A percentile compares a stretch with the other conserved stretches of the same genome.
Conservation (phyloP, 2,797 vertebrate genomes). For the Pangasius krempfi region DNA sequence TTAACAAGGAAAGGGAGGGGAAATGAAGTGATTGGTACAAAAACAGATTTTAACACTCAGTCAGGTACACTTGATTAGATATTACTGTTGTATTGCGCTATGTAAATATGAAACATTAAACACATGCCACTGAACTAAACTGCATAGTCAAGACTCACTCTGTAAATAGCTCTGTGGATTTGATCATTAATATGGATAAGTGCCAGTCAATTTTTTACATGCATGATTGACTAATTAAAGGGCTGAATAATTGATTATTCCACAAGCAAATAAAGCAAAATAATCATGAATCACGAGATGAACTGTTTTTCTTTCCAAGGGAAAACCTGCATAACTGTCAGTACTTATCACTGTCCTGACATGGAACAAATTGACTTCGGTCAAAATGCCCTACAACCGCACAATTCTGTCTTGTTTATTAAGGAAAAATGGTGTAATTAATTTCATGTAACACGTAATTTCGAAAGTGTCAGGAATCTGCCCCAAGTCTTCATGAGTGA, state of each 20-base stretch:
- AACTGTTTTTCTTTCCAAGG: background rate
- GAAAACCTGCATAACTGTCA: background rate
- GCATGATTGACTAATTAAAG: constrained; percentile 9
- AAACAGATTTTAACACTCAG: background rate
- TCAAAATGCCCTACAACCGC: background rate
- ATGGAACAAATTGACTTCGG: background rate
- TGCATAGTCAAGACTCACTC: background rate
- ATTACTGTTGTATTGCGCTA: background rate
- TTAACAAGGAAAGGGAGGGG: background rate
- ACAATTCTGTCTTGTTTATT: background rate
- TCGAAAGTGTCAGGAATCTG: background rate
- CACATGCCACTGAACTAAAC: background rate
- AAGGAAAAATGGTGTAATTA: background rate
- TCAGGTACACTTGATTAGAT: background rate
- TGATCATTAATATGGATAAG: background rate
- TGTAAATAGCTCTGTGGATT: background rate
- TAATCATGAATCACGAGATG: background rate
- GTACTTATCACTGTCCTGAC: constrained; percentile 9
- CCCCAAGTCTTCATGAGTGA: background rate
- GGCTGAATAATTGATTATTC: constrained; percentile 14
- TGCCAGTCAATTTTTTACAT: background rate
- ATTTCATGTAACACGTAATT: background rate
- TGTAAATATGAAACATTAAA: background rate
- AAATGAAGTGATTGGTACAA: background rate
- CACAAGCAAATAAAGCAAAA: background rate